A percentile compares a stretch with the other conserved stretches of the same genome.
Evolutionary conservation across 2,113 vertebrate species (phyloP).

Genomic region (Syngnathoides biaculeatus): DNA sequence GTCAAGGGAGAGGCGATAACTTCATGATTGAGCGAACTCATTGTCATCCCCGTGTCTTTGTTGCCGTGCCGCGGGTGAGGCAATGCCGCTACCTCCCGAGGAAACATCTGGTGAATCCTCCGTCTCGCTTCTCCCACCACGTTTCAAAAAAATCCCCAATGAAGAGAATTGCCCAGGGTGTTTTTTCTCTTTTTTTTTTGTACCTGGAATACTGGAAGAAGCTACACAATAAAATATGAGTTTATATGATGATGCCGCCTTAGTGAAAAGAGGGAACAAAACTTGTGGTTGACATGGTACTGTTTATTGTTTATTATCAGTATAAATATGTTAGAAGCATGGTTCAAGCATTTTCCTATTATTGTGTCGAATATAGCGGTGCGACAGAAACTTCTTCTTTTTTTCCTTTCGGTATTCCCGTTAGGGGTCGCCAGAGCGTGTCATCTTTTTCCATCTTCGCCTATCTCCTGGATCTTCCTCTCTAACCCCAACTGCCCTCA

Average conservation of each 20-base stretch:
- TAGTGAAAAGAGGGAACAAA: background rate
- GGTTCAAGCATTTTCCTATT: too few species aligned
- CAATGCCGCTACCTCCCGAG: slow-evolving; percentile 52
- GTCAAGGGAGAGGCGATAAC: slow-evolving; percentile 28
- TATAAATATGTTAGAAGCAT: too few species aligned
- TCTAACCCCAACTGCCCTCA: too few species aligned
- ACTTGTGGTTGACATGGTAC: background rate
- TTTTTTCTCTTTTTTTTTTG: background rate
- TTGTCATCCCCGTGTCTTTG: slow-evolving; percentile 41
- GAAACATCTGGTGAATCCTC: slow-evolving; percentile 62
- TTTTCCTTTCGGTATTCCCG: too few species aligned
- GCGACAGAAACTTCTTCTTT: too few species aligned
- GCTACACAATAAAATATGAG: background rate
- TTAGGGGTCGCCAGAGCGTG: too few species aligned
- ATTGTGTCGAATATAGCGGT: too few species aligned
- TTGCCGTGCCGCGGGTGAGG: slow-evolving; percentile 48
- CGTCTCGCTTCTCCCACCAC: slow-evolving; percentile 29
- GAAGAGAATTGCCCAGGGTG: slow-evolving; percentile 15
- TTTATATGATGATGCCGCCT: background rate
- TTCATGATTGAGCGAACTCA: slow-evolving; percentile 51
- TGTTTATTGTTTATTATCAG: background rate
- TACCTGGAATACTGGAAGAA: background rate
- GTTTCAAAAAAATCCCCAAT: slow-evolving; percentile 34
- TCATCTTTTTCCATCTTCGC: too few species aligned
- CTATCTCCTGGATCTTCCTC: too few species aligned